These are phyloP conservation scores for Drosophila peninsularis DNA, from an alignment of 2,888 invertebrate genomes.

Conservation along the genomic window DNA sequence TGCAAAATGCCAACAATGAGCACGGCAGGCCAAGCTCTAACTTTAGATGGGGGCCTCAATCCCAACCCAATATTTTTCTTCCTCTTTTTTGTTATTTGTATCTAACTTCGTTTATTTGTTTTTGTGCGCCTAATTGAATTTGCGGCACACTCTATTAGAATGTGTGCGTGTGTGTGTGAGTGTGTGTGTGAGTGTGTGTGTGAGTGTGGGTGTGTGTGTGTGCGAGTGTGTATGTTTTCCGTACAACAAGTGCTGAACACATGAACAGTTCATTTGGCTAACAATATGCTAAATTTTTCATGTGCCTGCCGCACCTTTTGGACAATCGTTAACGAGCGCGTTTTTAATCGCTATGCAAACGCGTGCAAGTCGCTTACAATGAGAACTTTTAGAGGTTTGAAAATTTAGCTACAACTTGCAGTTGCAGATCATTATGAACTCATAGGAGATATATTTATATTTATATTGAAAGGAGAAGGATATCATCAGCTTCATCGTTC, in stretches of 20 bases:
- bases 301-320: constrained; percentile 16
- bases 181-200: background rate
- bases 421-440: too few relatives aligned
- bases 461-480: background rate
- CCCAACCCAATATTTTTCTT: background rate
- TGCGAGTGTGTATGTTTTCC: background rate
- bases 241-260: constrained; percentile 14
- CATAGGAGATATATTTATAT: background rate
- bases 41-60: background rate
- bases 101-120: constrained; percentile 56
- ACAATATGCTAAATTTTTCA: constrained; percentile 14
- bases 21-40: constrained; percentile 26
- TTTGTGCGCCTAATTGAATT: constrained; percentile 75
- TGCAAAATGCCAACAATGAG: constrained; percentile 39
- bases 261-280: constrained; percentile 60
- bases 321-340: constrained; percentile 12
- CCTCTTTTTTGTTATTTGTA: constrained; percentile 23
- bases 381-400: background rate
- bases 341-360: constrained; percentile 26
- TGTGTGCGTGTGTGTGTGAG: background rate
- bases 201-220: constrained; percentile 2
- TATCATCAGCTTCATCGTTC: background rate
- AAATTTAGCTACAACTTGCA: background rate
- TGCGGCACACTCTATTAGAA: constrained; percentile 35
- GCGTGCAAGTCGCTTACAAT: background rate